These are phyloP conservation scores for Pristiophorus japonicus DNA, from an alignment of 2,113 vertebrate species.

Conservation along the genomic window DNA sequence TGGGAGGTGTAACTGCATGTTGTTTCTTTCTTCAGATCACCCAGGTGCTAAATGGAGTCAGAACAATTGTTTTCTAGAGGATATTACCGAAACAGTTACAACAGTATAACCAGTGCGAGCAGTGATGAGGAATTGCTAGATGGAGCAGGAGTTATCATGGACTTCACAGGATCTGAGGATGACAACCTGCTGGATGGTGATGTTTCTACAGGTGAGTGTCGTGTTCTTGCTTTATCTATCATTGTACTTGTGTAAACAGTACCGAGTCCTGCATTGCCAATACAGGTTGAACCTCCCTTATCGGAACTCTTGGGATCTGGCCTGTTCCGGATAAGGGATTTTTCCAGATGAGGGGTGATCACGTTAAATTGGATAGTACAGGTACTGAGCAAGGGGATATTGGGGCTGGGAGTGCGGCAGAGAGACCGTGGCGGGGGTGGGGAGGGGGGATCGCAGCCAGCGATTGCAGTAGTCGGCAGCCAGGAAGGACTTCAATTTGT, in stretches of 20 bases:
- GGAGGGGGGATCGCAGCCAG: too few species aligned
- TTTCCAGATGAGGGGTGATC: too few species aligned
- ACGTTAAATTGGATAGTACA: too few species aligned
- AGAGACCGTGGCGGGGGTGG: too few species aligned
- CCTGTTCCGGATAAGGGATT: too few species aligned
- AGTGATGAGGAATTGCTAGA: slow-evolving; percentile 97
- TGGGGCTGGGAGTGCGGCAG: too few species aligned
- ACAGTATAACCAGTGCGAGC: slow-evolving; percentile 96
- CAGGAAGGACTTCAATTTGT: too few species aligned
- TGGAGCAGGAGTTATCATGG: slow-evolving; percentile 91
- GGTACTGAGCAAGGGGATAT: too few species aligned
- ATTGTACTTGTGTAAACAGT: neutral
- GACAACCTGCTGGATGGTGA: slow-evolving; percentile 96
- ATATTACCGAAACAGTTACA: slow-evolving; percentile 94
- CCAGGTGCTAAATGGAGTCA: slow-evolving; percentile 95
- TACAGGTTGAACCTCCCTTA: too few species aligned
- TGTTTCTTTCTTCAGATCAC: slow-evolving; percentile 56
- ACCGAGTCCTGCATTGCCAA: neutral
- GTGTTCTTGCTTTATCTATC: neutral
- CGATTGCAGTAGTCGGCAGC: too few species aligned
- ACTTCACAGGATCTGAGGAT: slow-evolving; percentile 97
- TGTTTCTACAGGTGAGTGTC: slow-evolving; percentile 76
- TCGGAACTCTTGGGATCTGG: too few species aligned
- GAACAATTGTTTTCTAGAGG: slow-evolving; percentile 96
- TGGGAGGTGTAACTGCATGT: slow-evolving; percentile 16